Evolutionary conservation across 64 coral and sea anemone species (phyloP).

Genomic region (Montipora foliosa): DNA sequence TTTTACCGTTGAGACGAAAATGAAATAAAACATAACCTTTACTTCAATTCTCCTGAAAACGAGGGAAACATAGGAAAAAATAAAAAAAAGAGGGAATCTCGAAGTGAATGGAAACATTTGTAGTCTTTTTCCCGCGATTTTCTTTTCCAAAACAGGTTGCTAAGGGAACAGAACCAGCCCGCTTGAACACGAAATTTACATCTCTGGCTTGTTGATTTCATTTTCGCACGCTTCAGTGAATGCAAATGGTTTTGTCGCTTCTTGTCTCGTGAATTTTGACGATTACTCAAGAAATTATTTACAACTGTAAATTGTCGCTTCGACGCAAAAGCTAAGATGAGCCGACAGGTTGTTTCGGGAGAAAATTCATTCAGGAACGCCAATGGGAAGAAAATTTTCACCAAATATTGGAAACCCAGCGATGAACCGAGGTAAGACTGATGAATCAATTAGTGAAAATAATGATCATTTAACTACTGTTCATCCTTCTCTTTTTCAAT

Average conservation of each 20-base stretch:
- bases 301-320: too few species aligned
- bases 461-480: neutral
- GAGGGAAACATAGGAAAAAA: too few species aligned
- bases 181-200: neutral
- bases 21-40: too few species aligned
- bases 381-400: conserved; percentile 67
- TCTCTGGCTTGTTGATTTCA: neutral
- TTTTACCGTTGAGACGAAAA: too few species aligned
- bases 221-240: conserved; percentile 2
- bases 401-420: conserved; percentile 65
- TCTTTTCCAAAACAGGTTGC: neutral
- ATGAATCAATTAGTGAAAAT: neutral
- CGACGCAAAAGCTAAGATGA: neutral
- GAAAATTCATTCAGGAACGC: conserved; percentile 81
- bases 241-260: neutral
- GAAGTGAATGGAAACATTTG: too few species aligned
- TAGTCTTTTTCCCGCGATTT: neutral
- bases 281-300: too few species aligned
- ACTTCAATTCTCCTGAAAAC: too few species aligned
- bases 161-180: neutral
- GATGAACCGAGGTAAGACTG: conserved; percentile 60
- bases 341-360: neutral
- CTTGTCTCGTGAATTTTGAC: too few species aligned
- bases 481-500: too few species aligned
- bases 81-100: too few species aligned